These are phyloP conservation scores for Indicator maculatus DNA, from an alignment of 2,113 vertebrate genomes.

Conservation along the genomic window DNA sequence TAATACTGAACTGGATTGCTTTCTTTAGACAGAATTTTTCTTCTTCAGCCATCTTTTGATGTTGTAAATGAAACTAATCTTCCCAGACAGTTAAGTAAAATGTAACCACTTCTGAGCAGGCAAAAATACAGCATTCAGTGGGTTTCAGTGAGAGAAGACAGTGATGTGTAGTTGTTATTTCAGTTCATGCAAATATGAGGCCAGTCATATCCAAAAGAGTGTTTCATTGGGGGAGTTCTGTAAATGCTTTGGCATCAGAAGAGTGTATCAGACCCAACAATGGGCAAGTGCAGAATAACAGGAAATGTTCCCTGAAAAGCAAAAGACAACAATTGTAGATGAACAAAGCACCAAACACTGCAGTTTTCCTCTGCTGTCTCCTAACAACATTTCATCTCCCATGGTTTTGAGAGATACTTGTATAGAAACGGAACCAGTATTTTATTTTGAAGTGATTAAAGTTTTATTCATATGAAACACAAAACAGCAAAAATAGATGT, in stretches of 20 bases:
- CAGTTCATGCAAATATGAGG: neutral
- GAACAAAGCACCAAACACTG: neutral
- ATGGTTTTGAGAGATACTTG: neutral
- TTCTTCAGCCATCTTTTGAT: conserved; percentile 36
- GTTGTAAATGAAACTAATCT: neutral
- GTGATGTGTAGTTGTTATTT: neutral
- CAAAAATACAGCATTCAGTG: neutral
- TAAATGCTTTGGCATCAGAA: neutral
- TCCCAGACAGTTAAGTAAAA: conserved; percentile 19
- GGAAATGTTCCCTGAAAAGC: conserved; percentile 51
- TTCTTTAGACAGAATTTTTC: conserved; percentile 5
- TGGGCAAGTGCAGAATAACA: neutral
- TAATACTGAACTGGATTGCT: neutral
- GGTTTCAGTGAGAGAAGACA: neutral
- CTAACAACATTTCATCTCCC: neutral
- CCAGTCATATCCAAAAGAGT: neutral
- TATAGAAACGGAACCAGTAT: neutral
- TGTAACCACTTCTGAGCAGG: neutral
- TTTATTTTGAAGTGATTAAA: neutral
- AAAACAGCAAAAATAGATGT: neutral
- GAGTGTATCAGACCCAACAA: neutral
- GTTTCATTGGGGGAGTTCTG: neutral
- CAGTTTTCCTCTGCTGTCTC: neutral
- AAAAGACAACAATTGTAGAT: conserved; percentile 39
- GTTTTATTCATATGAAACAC: neutral